phyloP scores from a whole-genome alignment of 2,888 invertebrate genomes.

The Magallana nippona region DNA sequence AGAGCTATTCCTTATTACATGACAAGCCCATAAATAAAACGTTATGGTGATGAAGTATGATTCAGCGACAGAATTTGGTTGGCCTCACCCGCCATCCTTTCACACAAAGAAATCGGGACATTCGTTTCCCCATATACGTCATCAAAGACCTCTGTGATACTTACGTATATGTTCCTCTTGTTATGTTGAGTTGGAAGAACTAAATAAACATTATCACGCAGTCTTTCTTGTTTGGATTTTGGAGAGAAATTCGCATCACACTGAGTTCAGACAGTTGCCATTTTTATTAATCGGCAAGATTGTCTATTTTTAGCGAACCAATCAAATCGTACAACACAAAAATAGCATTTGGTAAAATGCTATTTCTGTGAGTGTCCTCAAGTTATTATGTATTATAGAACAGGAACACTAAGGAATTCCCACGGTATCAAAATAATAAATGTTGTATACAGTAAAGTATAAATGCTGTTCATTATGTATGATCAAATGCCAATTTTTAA shows the following conservation, averaged over 20 bases:
- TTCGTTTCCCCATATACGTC: background rate
- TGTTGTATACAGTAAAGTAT: too few relatives aligned
- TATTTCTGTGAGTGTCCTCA: too few relatives aligned
- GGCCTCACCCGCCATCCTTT: conserved; percentile 29
- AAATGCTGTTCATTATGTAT: too few relatives aligned
- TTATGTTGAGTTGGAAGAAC: background rate
- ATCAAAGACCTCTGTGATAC: background rate
- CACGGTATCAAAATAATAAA: too few relatives aligned
- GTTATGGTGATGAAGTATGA: conserved; percentile 5
- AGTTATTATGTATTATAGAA: too few relatives aligned
- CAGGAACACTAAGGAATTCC: too few relatives aligned
- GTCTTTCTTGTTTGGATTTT: background rate
- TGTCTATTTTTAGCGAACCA: background rate
- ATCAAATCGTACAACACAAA: conserved; percentile 8
- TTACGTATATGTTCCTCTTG: conserved; percentile 10
- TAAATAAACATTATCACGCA: background rate
- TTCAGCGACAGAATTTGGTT: conserved; percentile 20
- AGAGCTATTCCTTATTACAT: background rate
- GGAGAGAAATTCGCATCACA: background rate
- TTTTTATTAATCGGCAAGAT: conserved; percentile 20
- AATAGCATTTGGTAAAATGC: background rate
- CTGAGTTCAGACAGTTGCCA: conserved; percentile 14
- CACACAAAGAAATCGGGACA: conserved; percentile 15
- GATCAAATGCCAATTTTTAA: too few relatives aligned
- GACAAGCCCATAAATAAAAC: background rate